These are phyloP conservation scores for Rachycentron canadum DNA, from an alignment of 2,797 vertebrate species.

Conservation along the genomic window DNA sequence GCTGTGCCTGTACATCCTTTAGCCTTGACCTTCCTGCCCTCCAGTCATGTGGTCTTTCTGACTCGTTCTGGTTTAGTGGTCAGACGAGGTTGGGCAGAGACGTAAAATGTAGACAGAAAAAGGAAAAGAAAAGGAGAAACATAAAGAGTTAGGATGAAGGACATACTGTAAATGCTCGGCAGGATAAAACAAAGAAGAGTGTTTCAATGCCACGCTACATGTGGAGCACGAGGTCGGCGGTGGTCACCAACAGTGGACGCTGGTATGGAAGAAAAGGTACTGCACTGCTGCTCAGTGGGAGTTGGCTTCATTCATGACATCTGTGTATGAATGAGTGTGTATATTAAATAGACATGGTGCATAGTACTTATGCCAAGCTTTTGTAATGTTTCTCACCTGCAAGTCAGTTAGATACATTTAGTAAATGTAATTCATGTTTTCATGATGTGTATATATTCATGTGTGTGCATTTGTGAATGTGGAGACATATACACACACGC, in stretches of 20 bases:
- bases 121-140: neutral
- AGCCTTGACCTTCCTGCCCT: constrained; percentile 62
- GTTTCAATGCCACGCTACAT: constrained; percentile 33
- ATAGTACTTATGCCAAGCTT: no score
- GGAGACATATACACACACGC: neutral
- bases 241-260: neutral
- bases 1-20: constrained; percentile 68
- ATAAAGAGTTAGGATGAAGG: neutral
- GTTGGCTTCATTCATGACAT: constrained; percentile 16
- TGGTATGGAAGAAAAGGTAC: constrained; percentile 20
- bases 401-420: no score
- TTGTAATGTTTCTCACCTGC: no score
- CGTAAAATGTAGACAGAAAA: neutral
- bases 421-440: no score
- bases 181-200: neutral
- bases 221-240: constrained; percentile 31
- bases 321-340: constrained; percentile 7
- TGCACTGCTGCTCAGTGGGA: constrained; percentile 41
- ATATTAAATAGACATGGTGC: neutral
- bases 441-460: no score
- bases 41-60: constrained; percentile 53
- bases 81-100: constrained; percentile 4
- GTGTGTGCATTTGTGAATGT: neutral
- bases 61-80: constrained; percentile 45
- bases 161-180: neutral